Conservation (phyloP, 2,797 vertebrate species). For the Micropoecilia bifurca region DNA sequence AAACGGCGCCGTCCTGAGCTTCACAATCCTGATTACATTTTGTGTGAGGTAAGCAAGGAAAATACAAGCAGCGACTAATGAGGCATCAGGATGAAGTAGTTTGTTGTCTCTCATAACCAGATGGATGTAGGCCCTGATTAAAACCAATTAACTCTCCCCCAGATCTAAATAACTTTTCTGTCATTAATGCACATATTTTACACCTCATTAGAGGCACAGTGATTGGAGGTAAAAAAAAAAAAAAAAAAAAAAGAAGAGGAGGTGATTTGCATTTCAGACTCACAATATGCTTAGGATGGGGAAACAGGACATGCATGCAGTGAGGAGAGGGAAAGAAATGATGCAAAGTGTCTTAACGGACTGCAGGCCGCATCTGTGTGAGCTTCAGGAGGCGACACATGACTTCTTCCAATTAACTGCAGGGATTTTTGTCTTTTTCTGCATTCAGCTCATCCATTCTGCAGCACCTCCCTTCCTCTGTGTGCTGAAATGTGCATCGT, state of each 20-base stretch:
- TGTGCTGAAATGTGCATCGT: slow-evolving; percentile 83
- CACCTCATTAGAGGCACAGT: slow-evolving; percentile 86
- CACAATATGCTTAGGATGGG: slow-evolving; percentile 75
- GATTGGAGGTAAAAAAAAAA: slow-evolving; percentile 73
- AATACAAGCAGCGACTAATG: slow-evolving; percentile 82
- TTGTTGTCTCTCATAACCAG: slow-evolving; percentile 93
- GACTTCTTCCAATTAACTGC: slow-evolving; percentile 83
- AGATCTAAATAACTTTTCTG: slow-evolving; percentile 93
- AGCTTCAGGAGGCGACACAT: slow-evolving; percentile 76
- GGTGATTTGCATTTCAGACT: slow-evolving; percentile 86
- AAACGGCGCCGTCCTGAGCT: neutral
- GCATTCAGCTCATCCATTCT: slow-evolving; percentile 26
- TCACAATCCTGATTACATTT: neutral
- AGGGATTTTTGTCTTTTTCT: slow-evolving; percentile 26
- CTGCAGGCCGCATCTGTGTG: slow-evolving; percentile 83
- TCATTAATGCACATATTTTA: slow-evolving; percentile 91
- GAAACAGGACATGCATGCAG: slow-evolving; percentile 53
- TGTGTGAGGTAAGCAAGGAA: slow-evolving; percentile 5
- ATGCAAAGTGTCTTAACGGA: slow-evolving; percentile 72
- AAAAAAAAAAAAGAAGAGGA: slow-evolving; percentile 43
- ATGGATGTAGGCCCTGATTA: slow-evolving; percentile 94
- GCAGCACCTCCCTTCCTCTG: neutral
- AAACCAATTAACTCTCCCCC: slow-evolving; percentile 91
- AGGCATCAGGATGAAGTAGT: slow-evolving; percentile 89
- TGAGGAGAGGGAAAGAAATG: slow-evolving; percentile 37